Evolutionary conservation across 2,113 vertebrate species (phyloP), one percentile per base, ranked within the genome.

Genomic region (Saccopteryx leptura): DNA sequence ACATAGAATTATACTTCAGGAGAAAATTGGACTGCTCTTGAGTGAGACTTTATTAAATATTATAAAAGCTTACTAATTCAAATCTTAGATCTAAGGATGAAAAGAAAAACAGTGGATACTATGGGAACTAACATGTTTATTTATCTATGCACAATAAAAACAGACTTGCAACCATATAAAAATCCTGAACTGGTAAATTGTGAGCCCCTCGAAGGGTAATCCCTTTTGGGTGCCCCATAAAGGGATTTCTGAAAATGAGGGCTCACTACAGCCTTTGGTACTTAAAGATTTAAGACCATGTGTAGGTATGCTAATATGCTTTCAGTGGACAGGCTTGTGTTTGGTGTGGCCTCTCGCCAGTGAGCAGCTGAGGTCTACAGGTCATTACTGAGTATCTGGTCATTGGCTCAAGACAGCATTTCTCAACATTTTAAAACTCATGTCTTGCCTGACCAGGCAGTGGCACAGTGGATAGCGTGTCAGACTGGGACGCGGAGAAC

Each of bases 1-100:
- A 91, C 90, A 66, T 90, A 80, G 96, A 96, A 93, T 93, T 94
- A 96, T 96, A 96, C 96, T 98, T 98, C 92, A 96, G 46, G 13
- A 79, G 13, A 28, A 93, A 96, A 75, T 56, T 48, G 74, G 52
- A 10, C 33, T 95, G 54, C 84, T 60, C 26, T 92, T 91, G 68
- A 92, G 61, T 80, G 92, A 97, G 91, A 88, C 5, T 48, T n/a
- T 97, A 66, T 97, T 80, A 96, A 96, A 56, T 28, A 74, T 69
- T 92, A 74, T 46, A 86, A 33, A 95, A 88, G 46, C 23, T 46
- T 85, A 71, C 56, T 52, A 82, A 61, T 4, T 69, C 84, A 75
- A 63, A 78, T 52, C 26, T 76, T 91, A 58, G 26, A 74, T 69
- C 15, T 10, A 71, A 88, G 2, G 9, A 54, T 61, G 28, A 91